Percentiles rank a stretch among this genome's conserved stretches.
These are phyloP conservation scores for Stratiomys singularior DNA, from an alignment of 2,888 invertebrate genomes.

Conservation along the genomic window DNA sequence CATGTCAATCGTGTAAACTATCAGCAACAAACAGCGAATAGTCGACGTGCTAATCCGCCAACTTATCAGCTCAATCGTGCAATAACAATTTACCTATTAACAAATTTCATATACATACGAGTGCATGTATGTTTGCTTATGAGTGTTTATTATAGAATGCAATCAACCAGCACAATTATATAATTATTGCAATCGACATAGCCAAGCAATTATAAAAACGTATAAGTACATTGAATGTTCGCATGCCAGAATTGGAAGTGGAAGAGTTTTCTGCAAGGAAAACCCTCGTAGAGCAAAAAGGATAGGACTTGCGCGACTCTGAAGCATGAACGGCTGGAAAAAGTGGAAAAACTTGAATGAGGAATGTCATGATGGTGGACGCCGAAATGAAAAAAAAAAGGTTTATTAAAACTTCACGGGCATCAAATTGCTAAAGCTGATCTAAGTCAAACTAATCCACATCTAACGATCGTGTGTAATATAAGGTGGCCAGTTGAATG, in stretches of 20 bases:
- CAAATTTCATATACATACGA: neutral
- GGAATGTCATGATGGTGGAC: constrained; percentile 32
- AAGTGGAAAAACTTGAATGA: constrained; percentile 38
- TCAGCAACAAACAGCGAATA: neutral
- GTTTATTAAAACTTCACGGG: constrained; percentile 35
- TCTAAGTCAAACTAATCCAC: constrained; percentile 23
- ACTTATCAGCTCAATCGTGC: constrained; percentile 6
- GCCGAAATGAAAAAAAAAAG: neutral
- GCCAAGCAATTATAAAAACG: neutral
- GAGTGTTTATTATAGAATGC: too few relatives aligned
- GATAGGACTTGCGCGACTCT: neutral
- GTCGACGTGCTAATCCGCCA: neutral
- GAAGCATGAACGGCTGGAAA: constrained; percentile 9
- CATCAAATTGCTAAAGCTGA: constrained; percentile 22
- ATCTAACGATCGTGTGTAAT: neutral
- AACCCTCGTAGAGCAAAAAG: neutral
- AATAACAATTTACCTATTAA: constrained; percentile 41
- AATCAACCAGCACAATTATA: neutral
- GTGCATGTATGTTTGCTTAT: neutral
- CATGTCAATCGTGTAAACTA: neutral
- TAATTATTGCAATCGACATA: neutral
- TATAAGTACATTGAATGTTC: too few relatives aligned
- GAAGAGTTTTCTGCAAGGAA: constrained; percentile 17
- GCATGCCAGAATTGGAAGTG: neutral
- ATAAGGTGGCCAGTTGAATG: neutral